phyloP scores from a whole-genome alignment of 2,113 vertebrate genomes.

The Corythornis cristatus region DNA sequence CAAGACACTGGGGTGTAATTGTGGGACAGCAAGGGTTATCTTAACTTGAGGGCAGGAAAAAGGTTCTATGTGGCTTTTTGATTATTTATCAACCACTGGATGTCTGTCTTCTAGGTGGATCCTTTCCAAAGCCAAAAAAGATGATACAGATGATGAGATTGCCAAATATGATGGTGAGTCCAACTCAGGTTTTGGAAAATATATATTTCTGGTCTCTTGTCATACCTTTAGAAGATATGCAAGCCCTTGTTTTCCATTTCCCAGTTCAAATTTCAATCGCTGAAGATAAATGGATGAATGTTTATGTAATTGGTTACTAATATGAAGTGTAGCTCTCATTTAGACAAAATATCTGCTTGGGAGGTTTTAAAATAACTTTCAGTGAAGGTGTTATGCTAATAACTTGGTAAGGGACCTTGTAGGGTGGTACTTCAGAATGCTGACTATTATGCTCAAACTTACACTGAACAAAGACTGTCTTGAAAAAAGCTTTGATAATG shows the following conservation, averaged over 20 bases:
- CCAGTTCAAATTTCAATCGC: background rate
- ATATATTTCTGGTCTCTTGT: background rate
- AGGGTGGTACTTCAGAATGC: background rate
- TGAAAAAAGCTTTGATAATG: accelerated
- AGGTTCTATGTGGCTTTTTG: background rate
- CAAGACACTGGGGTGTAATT: background rate
- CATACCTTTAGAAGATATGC: background rate
- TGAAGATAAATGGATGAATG: background rate
- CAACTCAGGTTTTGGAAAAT: background rate
- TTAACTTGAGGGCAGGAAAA: background rate
- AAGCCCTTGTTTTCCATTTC: background rate
- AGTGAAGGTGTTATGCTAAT: background rate
- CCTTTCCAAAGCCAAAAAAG: conserved; percentile 94
- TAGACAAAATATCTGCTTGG: background rate
- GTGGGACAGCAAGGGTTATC: background rate
- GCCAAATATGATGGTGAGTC: conserved; percentile 95
- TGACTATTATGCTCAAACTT: background rate
- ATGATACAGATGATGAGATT: conserved; percentile 94
- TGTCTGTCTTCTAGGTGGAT: conserved; percentile 86
- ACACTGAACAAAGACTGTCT: background rate
- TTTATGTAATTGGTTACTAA: background rate
- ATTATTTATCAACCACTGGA: background rate
- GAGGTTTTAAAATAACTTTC: background rate
- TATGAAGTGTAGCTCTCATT: background rate
- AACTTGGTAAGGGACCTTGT: background rate